A percentile compares a stretch with the other conserved stretches of the same genome.
Evolutionary conservation across 2,888 invertebrate species (phyloP).

Genomic region (Cataglyphis altisquamis): DNA sequence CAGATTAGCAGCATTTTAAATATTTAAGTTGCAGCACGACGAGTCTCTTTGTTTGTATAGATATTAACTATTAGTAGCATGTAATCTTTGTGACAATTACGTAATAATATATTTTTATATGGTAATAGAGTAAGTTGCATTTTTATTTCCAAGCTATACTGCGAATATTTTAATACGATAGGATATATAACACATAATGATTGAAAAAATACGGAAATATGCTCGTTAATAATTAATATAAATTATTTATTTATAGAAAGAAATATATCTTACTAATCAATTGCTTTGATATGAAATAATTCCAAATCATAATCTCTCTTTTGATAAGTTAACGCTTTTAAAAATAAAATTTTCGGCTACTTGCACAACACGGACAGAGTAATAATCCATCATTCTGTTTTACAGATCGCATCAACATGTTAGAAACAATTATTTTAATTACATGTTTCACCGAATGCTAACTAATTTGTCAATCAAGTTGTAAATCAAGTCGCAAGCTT

Average conservation of each 20-base stretch:
- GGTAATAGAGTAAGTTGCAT: neutral
- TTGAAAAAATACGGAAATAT: neutral
- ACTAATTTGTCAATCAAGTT: constrained; percentile 40
- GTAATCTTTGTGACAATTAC: neutral
- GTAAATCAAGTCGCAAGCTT: constrained; percentile 52
- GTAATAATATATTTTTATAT: neutral
- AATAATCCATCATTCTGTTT: neutral
- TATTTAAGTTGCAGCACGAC: neutral
- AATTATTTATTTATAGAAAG: neutral
- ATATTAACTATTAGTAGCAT: neutral
- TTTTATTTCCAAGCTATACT: neutral
- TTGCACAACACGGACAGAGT: neutral
- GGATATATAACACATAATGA: neutral
- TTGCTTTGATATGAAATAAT: neutral
- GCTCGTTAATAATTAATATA: neutral
- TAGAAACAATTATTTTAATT: constrained; percentile 15
- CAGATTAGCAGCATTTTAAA: neutral
- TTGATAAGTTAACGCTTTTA: neutral
- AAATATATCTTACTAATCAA: neutral
- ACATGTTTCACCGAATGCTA: neutral
- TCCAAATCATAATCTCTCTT: neutral
- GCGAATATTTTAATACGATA: neutral
- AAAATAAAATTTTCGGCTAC: neutral
- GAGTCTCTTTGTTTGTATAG: neutral
- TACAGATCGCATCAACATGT: neutral